Evolutionary conservation across 2,113 vertebrate genomes (phyloP).

Genomic region (Montifringilla adamsi): DNA sequence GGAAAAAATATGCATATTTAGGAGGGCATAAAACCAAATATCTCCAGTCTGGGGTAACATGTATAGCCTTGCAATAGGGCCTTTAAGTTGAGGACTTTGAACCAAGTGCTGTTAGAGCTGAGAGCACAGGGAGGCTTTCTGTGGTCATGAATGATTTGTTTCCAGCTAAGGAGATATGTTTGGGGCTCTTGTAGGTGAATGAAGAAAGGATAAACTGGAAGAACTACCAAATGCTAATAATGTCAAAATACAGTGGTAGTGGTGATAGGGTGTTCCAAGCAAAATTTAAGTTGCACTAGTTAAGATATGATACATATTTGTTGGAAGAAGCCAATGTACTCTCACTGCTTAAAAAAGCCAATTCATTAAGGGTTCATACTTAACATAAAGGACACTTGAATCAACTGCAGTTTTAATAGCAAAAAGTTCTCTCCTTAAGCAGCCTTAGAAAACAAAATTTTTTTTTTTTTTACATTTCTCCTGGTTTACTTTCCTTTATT

Average conservation of each 20-base stretch:
- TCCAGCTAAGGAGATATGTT: background rate
- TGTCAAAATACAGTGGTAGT: background rate
- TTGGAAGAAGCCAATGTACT: background rate
- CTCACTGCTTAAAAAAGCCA: background rate
- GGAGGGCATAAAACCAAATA: background rate
- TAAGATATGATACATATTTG: background rate
- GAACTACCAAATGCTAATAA: background rate
- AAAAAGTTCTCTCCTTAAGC: background rate
- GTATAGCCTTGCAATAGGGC: background rate
- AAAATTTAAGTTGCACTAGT: background rate
- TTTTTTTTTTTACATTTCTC: background rate
- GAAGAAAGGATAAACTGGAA: background rate
- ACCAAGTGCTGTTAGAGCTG: background rate
- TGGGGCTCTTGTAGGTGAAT: background rate
- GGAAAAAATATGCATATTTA: background rate
- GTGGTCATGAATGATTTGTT: background rate
- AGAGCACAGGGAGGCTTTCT: background rate
- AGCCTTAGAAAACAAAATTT: background rate
- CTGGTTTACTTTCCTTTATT: background rate
- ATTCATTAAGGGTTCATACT: background rate
- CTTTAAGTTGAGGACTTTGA: background rate
- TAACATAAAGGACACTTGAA: background rate
- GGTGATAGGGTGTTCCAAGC: background rate
- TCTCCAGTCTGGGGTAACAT: background rate
- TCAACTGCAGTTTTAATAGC: background rate